Conservation (phyloP, 2,113 vertebrate genomes). For the Onychorhynchus coronatus region DNA sequence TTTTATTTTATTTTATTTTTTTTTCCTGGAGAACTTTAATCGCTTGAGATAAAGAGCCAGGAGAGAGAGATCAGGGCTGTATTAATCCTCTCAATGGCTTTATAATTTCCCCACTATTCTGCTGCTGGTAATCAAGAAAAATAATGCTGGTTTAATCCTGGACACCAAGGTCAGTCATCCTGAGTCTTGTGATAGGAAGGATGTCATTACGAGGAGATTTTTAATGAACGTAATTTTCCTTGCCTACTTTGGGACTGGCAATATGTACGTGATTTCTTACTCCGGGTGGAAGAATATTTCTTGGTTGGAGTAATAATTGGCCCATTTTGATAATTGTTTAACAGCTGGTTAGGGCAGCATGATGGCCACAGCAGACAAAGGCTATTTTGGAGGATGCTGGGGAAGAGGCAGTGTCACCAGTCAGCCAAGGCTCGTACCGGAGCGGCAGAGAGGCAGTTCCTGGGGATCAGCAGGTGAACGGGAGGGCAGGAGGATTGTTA, state of each 20-base stretch:
- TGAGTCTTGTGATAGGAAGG: slow-evolving; percentile 52
- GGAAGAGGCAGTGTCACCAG: not conserved
- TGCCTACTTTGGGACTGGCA: not conserved
- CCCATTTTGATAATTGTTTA: not conserved
- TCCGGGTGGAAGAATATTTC: slow-evolving; percentile 17
- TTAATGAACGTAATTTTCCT: slow-evolving; percentile 35
- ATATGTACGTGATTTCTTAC: not conserved
- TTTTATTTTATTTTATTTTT: not conserved
- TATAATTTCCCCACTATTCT: slow-evolving; percentile 75
- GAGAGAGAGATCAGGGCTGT: slow-evolving; percentile 73
- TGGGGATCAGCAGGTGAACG: not conserved
- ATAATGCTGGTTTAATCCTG: slow-evolving; percentile 70
- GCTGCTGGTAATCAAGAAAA: slow-evolving; percentile 75
- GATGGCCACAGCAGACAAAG: not conserved
- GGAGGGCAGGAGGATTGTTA: not conserved
- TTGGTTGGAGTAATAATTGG: slow-evolving; percentile 3
- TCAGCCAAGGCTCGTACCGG: not conserved
- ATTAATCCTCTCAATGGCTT: slow-evolving; percentile 81
- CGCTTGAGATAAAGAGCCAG: slow-evolving; percentile 75
- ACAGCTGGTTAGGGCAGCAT: slow-evolving; percentile 3
- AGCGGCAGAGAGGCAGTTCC: not conserved
- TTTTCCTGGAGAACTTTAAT: slow-evolving; percentile 72
- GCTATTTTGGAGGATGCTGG: not conserved
- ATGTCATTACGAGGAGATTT: slow-evolving; percentile 38
- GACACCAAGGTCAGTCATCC: slow-evolving; percentile 68